Conservation (phyloP, 2,113 vertebrate genomes). For the western clawed frog (Xenopus tropicalis) region DNA sequence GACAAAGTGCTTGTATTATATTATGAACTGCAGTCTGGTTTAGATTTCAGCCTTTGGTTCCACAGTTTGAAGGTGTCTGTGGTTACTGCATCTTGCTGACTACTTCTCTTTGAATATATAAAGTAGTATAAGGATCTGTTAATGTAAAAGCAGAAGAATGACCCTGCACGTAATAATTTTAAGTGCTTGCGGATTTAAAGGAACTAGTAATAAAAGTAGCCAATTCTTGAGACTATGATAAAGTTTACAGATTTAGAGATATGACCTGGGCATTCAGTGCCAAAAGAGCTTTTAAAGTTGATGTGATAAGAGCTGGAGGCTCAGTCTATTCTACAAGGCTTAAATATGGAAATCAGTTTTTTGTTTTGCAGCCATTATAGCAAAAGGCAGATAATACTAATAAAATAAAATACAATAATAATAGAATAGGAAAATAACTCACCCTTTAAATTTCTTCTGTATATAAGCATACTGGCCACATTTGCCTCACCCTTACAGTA, state of each 20-base stretch:
- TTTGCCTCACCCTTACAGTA: too few relatives aligned
- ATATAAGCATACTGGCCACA: too few relatives aligned
- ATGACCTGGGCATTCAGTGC: neutral
- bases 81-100: neutral
- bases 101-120: neutral
- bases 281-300: constrained; percentile 23
- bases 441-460: too few relatives aligned
- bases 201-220: neutral
- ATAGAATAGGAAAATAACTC: too few relatives aligned
- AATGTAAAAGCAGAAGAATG: neutral
- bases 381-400: too few relatives aligned
- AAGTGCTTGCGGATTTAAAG: neutral
- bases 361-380: neutral
- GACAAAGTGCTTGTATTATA: neutral
- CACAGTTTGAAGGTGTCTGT: neutral
- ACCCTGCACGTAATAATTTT: neutral
- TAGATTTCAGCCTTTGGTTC: too few relatives aligned
- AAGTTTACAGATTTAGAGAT: neutral
- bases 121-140: neutral
- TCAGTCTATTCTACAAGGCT: too few relatives aligned
- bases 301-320: constrained; percentile 4
- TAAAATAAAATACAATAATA: too few relatives aligned
- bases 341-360: neutral
- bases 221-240: neutral
- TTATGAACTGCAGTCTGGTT: too few relatives aligned